Evolutionary conservation across 1,140 invertebrate genomes (phyloP), one percentile per base, ranked within the genome.

Genomic region (Caerostris extrusa): DNA sequence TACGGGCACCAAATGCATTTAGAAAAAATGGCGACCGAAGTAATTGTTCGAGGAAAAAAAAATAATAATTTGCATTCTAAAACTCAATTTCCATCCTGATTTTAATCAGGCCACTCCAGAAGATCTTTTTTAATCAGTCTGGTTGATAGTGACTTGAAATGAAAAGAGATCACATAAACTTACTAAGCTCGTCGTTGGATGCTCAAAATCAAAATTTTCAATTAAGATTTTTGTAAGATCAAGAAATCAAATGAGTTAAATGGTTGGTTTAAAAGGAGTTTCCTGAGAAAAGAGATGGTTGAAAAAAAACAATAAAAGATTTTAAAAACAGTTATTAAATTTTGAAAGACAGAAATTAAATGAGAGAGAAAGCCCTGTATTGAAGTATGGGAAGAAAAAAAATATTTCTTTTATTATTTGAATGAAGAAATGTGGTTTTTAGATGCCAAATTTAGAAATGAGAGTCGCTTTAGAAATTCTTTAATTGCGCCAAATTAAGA

Each of bases 171-270:
- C 55, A 14, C 34, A 85, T 85, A 58, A 85, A 50, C 83, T 85
- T 85, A 85, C 83, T n/a, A n/a, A n/a, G n/a, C 83, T 85, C 83
- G 14, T 60, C 83, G n/a, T 57, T 60, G 55, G 10, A 19, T 60
- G 58, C 58, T 17, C 17, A 50, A 85, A 85, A 58, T 85, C 83
- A 85, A 60, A n/a, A 85, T 85, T 85, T 85, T 85, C 83, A 85
- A 85, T 85, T 85, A 85, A 85, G 83, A 60, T 58, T 10, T 82
- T 14, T n/a, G 34, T 50, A 71, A 77, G 34, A 85, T 85, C 83
- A 85, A 85, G n/a, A n/a, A n/a, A n/a, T 85, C 83, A 85, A 60
- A 85, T 85, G 17, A 85, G 19, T 56, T 85, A 57, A 85, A 85
- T 85, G 83, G 83, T 6, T n/a, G 58, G 17, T 85, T 58, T 10